Conservation (phyloP, 2,113 vertebrate species). For the Barnardius zonarius region DNA sequence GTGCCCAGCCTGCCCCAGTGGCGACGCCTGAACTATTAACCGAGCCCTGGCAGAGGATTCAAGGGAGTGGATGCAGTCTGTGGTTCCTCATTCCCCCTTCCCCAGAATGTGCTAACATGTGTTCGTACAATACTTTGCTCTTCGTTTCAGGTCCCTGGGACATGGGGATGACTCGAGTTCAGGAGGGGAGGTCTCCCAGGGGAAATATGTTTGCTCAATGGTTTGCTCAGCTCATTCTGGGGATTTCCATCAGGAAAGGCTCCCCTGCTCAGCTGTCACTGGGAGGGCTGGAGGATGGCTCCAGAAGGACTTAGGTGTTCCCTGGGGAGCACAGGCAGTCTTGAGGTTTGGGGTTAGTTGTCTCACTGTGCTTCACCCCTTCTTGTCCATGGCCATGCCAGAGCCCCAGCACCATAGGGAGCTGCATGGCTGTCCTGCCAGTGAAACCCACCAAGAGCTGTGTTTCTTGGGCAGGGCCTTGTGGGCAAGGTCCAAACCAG, state of each 20-base stretch:
- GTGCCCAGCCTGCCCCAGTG: background rate
- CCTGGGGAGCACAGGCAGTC: background rate
- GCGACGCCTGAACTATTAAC: background rate
- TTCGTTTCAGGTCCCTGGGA: background rate
- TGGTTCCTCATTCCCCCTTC: background rate
- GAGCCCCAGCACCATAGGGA: background rate
- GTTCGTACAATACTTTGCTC: background rate
- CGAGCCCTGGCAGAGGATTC: background rate
- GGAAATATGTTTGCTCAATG: background rate
- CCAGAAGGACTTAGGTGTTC: background rate
- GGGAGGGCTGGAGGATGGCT: background rate
- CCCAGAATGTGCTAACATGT: background rate
- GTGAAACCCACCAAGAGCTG: fast-evolving
- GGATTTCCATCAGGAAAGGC: background rate
- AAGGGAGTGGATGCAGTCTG: background rate
- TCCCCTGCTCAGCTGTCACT: background rate
- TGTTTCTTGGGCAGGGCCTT: background rate
- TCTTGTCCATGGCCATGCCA: fast-evolving
- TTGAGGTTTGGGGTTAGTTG: background rate
- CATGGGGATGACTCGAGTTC: background rate
- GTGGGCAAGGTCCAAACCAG: fast-evolving
- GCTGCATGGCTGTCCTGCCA: fast-evolving
- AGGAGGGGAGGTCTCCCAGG: background rate
- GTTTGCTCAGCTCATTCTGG: background rate
- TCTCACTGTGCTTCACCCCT: background rate